Base-by-base conservation (phyloP, 2,888 invertebrate genomes). In the Morinoia aosen region DNA sequence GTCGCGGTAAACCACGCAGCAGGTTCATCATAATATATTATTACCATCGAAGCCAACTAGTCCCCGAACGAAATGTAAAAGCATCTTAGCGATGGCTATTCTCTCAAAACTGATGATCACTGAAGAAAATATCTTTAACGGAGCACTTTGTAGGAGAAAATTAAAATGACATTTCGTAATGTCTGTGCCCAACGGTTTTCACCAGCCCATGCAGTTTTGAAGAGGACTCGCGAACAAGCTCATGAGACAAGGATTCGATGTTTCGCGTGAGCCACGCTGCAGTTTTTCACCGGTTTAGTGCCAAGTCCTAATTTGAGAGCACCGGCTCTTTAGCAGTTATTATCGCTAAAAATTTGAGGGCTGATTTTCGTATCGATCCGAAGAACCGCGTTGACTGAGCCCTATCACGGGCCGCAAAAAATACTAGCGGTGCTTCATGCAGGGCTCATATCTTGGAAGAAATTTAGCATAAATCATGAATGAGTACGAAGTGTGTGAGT, bases 301-400 rank as follows among this genome's bases (percentile, higher is more conserved):
- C 90, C 90, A 90, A 40, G 39, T 48, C 40, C 90, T 90, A 90
- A 90, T 90, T 90, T 90, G 48, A 90, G 40, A 48, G 90, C 40
- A 48, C 90, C 39, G 40, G 90, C 90, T 90, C 90, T 90, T 90
- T 90, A 90, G 90, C 90, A 90, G 90, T 90, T 90, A 76, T 76
- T 76, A 76, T 76, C 76, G 33, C 25, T 76, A 33, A 76, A 76
- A 76, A 76, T 76, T 76, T 25, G 33, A 76, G 76, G 76, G 76
- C 33, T 76, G 76, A 76, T 76, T 76, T 33, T 76, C 0, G 19
- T 10, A 33, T 33, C 7, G 76, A 76, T 76, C 76, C 8, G 25
- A 33, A 33, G 33, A 33, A 76, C 25, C 33, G 76, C 25, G 76
- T 76, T 76, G 25, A 33, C 76, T 76, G 76, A 33, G 25, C 76